Conservation (phyloP, 92 coral and sea anemone genomes). For the Chrysogorgia sp. region DNA sequence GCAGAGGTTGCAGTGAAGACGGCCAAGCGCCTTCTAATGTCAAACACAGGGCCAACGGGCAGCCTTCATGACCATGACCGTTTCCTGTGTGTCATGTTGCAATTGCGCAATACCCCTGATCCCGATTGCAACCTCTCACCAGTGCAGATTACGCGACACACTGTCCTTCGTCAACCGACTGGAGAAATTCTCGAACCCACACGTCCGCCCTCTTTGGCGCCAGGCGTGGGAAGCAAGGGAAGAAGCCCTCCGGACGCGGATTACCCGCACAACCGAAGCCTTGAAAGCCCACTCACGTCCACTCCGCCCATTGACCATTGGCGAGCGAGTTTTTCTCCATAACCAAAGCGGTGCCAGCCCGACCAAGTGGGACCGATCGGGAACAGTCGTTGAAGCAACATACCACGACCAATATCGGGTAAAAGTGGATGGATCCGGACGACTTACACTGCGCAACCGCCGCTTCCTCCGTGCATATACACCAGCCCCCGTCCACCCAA, state of each 20-base stretch:
- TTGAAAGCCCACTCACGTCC: conserved; percentile 53
- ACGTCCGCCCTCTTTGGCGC: conserved; percentile 49
- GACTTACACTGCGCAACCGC: conserved; percentile 61
- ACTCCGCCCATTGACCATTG: conserved; percentile 58
- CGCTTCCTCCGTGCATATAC: too few relatives aligned
- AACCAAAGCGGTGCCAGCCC: conserved; percentile 71
- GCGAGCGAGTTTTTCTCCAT: conserved; percentile 63
- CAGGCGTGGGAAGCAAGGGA: conserved; percentile 55
- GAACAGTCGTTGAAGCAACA: conserved; percentile 47
- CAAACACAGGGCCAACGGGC: conserved; percentile 52
- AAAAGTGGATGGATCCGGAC: conserved; percentile 61
- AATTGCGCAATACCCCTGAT: conserved; percentile 47
- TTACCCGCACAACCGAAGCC: conserved; percentile 34
- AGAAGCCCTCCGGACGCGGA: conserved; percentile 43
- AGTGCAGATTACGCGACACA: conserved; percentile 46
- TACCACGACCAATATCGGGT: conserved; percentile 65
- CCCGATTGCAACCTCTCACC: conserved; percentile 46
- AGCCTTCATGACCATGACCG: too few relatives aligned
- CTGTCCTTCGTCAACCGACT: conserved; percentile 43
- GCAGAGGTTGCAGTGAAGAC: conserved; percentile 37
- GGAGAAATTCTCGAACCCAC: conserved; percentile 55
- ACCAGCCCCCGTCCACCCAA: too few relatives aligned
- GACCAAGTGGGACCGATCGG: conserved; percentile 73
- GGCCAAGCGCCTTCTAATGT: conserved; percentile 39
- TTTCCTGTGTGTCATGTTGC: too few relatives aligned